phyloP scores from a whole-genome alignment of 2,797 vertebrate genomes.

The Cryptoblepharus egeriae region DNA sequence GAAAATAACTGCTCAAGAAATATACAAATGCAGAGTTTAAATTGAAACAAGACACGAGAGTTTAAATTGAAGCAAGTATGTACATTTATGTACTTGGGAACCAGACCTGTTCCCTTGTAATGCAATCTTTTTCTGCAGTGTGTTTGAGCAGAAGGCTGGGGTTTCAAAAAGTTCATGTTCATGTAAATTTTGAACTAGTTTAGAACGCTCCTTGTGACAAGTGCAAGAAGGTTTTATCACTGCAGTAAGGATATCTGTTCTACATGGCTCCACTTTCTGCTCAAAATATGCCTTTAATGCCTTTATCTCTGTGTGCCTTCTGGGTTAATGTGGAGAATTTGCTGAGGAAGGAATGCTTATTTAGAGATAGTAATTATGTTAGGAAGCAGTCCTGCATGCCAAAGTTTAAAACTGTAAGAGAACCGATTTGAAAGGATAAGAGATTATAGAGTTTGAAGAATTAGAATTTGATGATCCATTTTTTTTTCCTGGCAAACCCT shows the following conservation, averaged over 20 bases:
- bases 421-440: slow-evolving; percentile 49
- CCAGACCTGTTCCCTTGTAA: background rate
- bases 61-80: too few species aligned
- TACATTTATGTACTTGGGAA: background rate
- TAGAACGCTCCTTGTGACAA: slow-evolving; percentile 28
- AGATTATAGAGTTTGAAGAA: slow-evolving; percentile 45
- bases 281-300: slow-evolving; percentile 66
- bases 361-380: slow-evolving; percentile 64
- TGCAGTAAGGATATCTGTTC: slow-evolving; percentile 57
- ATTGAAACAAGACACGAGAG: too few species aligned
- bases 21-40: too few species aligned
- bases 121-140: background rate
- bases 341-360: slow-evolving; percentile 56
- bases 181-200: slow-evolving; percentile 52
- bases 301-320: slow-evolving; percentile 75
- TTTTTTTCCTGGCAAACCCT: slow-evolving; percentile 51
- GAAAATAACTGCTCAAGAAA: too few species aligned
- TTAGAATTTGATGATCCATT: slow-evolving; percentile 41
- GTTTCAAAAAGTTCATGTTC: background rate
- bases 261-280: slow-evolving; percentile 56
- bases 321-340: slow-evolving; percentile 62
- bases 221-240: slow-evolving; percentile 61
- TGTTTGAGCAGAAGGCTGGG: background rate
- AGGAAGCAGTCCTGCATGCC: slow-evolving; percentile 65
- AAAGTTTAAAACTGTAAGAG: slow-evolving; percentile 62